A percentile compares a stretch with the other conserved stretches of the same genome.
Evolutionary conservation across 2,888 invertebrate species (phyloP).

Genomic region (Metopia argyrocephala): DNA sequence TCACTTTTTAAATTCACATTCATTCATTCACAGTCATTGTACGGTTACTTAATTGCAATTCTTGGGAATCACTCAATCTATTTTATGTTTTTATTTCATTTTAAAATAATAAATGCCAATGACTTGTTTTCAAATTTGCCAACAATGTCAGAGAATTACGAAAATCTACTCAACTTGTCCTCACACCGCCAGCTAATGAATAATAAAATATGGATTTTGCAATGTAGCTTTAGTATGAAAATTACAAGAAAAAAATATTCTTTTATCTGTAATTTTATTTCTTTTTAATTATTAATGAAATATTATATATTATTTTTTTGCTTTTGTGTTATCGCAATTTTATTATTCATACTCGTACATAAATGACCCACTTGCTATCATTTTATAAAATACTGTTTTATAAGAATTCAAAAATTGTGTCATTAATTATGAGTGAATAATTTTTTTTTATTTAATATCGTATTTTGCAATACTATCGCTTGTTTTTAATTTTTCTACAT

Average conservation of each 20-base stretch:
- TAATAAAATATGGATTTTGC: too few species aligned
- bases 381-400: conserved; percentile 20
- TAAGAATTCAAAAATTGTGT: conserved; percentile 22
- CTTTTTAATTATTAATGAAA: conserved; percentile 37
- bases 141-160: too few species aligned
- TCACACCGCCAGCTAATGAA: too few species aligned
- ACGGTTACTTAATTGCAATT: conserved; percentile 40
- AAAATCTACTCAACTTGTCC: too few species aligned
- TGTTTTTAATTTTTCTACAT: too few species aligned
- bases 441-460: too few species aligned
- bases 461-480: too few species aligned
- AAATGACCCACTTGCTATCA: conserved; percentile 52
- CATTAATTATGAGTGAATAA: too few species aligned
- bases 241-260: too few species aligned
- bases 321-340: conserved; percentile 24
- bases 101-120: conserved; percentile 31
- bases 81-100: conserved; percentile 11
- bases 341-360: conserved; percentile 29
- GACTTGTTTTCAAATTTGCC: too few species aligned
- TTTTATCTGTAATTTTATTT: background rate
- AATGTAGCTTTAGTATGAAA: too few species aligned
- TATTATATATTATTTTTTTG: conserved; percentile 1
- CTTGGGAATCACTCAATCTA: conserved; percentile 49
- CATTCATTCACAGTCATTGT: conserved; percentile 53
- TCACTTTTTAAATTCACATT: too few species aligned